Evolutionary conservation across 1,140 invertebrate genomes (phyloP).

Genomic region (Bombus fervidus): DNA sequence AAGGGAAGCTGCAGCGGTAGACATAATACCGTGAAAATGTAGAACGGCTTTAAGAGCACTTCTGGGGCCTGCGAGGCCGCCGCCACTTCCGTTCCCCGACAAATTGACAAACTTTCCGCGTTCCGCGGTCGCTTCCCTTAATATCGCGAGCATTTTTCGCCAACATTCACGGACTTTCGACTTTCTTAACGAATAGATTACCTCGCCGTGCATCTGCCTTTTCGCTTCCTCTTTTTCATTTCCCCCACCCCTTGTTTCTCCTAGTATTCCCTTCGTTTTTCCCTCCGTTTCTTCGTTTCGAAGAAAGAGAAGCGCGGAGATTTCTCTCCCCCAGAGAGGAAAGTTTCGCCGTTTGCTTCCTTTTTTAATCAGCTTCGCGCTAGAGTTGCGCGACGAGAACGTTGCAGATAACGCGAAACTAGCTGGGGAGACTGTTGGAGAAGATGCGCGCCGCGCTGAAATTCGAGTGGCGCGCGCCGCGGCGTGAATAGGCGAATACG

Average conservation of each 20-base stretch:
- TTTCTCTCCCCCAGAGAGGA: background rate
- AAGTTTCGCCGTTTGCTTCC: too few relatives aligned
- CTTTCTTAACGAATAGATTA: conserved; percentile 46
- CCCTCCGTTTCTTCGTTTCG: background rate
- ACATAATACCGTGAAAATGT: conserved; percentile 50
- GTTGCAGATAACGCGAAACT: conserved; percentile 22
- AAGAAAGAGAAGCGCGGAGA: background rate
- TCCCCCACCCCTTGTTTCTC: background rate
- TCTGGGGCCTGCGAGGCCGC: conserved; percentile 21
- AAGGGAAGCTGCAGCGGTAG: conserved; percentile 3
- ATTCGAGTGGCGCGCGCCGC: conserved; percentile 6
- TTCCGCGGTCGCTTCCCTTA: conserved; percentile 21
- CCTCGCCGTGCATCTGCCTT: conserved; percentile 7
- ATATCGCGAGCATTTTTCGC: conserved; percentile 34
- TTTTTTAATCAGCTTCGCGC: background rate
- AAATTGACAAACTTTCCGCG: conserved; percentile 63
- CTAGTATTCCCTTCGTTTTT: background rate
- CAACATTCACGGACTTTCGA: conserved; percentile 24
- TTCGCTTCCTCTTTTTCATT: background rate
- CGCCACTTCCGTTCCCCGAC: conserved; percentile 44
- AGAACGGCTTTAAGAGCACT: conserved; percentile 43
- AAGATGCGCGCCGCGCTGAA: background rate
- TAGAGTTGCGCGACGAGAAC: conserved; percentile 21
- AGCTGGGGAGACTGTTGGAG: too few relatives aligned
- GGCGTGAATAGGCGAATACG: conserved; percentile 21